These are phyloP conservation scores for Drymodes brunneopygia DNA, from an alignment of 2,113 vertebrate species.

Conservation along the genomic window DNA sequence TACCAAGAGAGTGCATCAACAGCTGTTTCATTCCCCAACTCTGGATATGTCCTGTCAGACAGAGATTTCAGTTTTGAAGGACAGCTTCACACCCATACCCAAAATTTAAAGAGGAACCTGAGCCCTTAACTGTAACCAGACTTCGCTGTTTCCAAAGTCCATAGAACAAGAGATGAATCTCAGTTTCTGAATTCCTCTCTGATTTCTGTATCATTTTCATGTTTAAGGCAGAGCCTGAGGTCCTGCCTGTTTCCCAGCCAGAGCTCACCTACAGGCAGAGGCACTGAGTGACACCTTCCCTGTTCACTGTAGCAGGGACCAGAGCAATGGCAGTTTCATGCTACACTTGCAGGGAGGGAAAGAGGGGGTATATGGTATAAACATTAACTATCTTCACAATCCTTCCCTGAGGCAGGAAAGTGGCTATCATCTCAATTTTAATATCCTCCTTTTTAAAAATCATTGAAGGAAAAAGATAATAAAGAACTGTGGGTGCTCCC, in stretches of 20 bases:
- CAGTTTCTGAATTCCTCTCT: neutral
- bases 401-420: neutral
- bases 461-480: conserved; percentile 23
- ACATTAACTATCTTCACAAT: neutral
- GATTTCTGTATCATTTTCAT: neutral
- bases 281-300: neutral
- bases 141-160: neutral
- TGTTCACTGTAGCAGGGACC: neutral
- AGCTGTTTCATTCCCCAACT: neutral
- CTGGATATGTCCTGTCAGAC: neutral
- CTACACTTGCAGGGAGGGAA: neutral
- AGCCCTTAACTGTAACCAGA: neutral
- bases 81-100: neutral
- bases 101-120: neutral
- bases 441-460: conserved; percentile 14
- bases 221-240: neutral
- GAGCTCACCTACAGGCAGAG: neutral
- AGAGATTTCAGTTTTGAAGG: neutral
- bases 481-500: neutral
- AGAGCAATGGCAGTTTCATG: fast-evolving
- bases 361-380: neutral
- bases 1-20: neutral
- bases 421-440: conserved; percentile 6
- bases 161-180: fast-evolving
- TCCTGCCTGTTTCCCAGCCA: neutral